Base-by-base conservation (phyloP, 2,888 invertebrate genomes). In the Oligia latruncula region DNA sequence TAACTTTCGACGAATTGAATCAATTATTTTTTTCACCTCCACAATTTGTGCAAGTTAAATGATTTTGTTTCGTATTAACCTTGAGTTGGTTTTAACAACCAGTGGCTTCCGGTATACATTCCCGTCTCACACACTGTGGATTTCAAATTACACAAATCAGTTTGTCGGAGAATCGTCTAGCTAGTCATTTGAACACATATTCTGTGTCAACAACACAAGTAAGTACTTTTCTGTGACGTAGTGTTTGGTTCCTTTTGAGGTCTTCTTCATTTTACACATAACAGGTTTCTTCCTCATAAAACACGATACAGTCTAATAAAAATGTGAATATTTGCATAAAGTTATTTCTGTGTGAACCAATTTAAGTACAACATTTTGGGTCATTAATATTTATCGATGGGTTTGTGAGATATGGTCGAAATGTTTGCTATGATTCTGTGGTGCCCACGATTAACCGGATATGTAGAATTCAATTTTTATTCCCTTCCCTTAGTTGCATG, bases 11-110 rank as follows among this genome's bases (percentile, higher is more conserved):
- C 90, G 87, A 88, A 90, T 86, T 88, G 88, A 91, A 86, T 92
- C 93, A 93, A 92, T 94, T 92, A 92, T 93, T 94, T 95, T 94
- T 94, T 93, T 86, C 90, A 91, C 86, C 87, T 91, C 88, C 88
- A 91, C 91, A 92, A 92, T 92, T 91, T 91, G 91, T 90, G 91
- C 88, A 91, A 92, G 92, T 91, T 93, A 93, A 94, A 91, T 93
- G 92, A 91, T 93, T 89, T 81, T 93, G 89, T 93, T 91, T 93
- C 93, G 93, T 93, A 93, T 91, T 88, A 92, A 88, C 95, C 95
- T 95, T 94, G 94, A 92, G 83, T 85, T 89, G 85, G 90, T 92
- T 88, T 89, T 90, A 90, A 89, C 91, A 89, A 91, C 88, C 72
- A 35, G 29, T 88, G 85, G 89, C 90, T 94, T 94, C 94, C 94